A percentile compares a stretch with the other conserved stretches of the same genome.
phyloP scores from a whole-genome alignment of 2,797 vertebrate genomes.

The Trichosurus vulpecula region DNA sequence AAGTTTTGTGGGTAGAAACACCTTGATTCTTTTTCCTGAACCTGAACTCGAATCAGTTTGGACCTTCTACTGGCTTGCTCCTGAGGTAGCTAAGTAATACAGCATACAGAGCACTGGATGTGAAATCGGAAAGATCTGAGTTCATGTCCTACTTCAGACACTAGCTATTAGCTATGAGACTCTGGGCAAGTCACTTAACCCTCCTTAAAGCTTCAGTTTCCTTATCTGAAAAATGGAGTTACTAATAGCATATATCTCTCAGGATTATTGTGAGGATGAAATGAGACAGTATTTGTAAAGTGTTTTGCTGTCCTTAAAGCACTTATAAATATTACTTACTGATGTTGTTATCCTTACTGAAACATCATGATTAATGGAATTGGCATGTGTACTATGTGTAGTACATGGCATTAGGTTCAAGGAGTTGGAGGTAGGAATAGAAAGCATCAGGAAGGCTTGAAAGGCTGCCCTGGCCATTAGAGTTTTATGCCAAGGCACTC shows the following conservation, averaged over 20 bases:
- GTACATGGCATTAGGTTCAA: background rate
- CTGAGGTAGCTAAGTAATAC: background rate
- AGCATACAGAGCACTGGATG: background rate
- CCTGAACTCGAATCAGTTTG: background rate
- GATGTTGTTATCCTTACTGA: background rate
- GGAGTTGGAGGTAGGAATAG: background rate
- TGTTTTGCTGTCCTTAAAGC: background rate
- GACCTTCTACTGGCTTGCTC: background rate
- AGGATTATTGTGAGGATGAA: background rate
- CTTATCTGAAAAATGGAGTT: background rate
- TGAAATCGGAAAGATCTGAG: background rate
- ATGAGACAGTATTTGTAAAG: background rate
- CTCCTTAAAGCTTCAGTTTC: background rate
- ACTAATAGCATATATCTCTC: background rate
- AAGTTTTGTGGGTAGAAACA: background rate
- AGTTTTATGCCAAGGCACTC: constrained; percentile 7
- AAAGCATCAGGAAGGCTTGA: background rate
- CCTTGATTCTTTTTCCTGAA: background rate
- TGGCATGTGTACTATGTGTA: background rate
- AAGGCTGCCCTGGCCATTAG: background rate
- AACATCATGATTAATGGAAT: background rate
- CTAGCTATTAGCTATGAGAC: background rate
- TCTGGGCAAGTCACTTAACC: background rate
- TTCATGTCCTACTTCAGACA: background rate
- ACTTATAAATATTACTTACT: background rate